These are phyloP conservation scores for Mizuhopecten yessoensis DNA, from an alignment of 1,140 invertebrate species.

Conservation along the genomic window DNA sequence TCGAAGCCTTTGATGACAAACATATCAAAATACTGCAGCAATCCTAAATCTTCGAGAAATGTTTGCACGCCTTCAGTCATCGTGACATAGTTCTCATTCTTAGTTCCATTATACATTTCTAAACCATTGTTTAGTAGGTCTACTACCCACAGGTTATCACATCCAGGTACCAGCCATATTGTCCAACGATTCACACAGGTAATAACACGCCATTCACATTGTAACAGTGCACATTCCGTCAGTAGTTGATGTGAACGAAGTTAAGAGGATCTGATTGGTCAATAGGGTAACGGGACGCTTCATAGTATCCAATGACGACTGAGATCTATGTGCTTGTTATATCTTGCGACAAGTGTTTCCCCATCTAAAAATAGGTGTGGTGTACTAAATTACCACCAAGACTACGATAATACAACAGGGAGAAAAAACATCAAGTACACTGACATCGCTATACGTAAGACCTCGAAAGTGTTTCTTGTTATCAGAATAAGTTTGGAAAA, in stretches of 20 bases:
- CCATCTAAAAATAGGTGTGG: background rate
- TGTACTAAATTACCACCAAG: background rate
- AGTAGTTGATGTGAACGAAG: background rate
- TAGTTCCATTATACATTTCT: constrained; percentile 16
- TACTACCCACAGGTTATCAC: background rate
- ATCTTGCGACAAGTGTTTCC: background rate
- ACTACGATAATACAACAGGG: background rate
- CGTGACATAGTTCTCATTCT: constrained; percentile 54
- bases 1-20: constrained; percentile 79
- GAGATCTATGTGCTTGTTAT: constrained; percentile 26
- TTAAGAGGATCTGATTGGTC: constrained; percentile 55
- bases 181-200: background rate
- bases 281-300: constrained; percentile 45
- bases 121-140: constrained; percentile 5
- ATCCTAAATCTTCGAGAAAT: constrained; percentile 74
- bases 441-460: too few relatives aligned
- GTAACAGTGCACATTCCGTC: background rate
- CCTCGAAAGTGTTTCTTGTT: too few relatives aligned
- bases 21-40: constrained; percentile 75
- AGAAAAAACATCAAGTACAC: too few relatives aligned
- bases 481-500: too few relatives aligned
- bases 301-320: constrained; percentile 62
- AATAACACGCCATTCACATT: background rate
- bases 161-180: background rate
- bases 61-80: constrained; percentile 72